Percentiles rank a stretch among this genome's conserved stretches.
These are phyloP conservation scores for Alligator sinensis DNA, from an alignment of 2,113 vertebrate species.

Conservation along the genomic window DNA sequence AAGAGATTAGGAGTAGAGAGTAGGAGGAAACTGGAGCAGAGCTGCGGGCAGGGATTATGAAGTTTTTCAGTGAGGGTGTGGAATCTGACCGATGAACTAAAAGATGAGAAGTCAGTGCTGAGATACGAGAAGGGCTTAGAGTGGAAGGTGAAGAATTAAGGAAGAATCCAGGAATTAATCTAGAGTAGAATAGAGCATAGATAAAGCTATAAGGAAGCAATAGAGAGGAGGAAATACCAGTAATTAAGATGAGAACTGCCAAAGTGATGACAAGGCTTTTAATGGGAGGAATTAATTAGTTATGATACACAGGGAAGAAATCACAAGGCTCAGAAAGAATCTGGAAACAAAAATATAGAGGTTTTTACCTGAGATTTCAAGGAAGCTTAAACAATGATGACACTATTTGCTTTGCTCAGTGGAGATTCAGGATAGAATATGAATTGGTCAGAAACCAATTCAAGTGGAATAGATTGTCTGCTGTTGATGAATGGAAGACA, in stretches of 20 bases:
- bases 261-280: not conserved
- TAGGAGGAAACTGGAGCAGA: conserved; percentile 36
- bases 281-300: not conserved
- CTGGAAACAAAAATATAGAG: not conserved
- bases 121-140: not conserved
- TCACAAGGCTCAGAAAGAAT: not conserved
- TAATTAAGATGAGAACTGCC: not conserved
- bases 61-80: conserved; percentile 6
- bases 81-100: not conserved
- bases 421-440: not conserved
- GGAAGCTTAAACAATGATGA: not conserved
- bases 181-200: not conserved
- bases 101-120: not conserved
- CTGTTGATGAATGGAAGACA: not conserved
- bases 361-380: not conserved
- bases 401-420: not conserved
- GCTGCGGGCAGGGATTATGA: conserved; percentile 49
- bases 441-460: not conserved
- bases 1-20: conserved; percentile 38
- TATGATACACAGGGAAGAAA: not conserved
- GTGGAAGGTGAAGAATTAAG: not conserved
- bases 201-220: not conserved
- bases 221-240: rapidly evolving
- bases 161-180: not conserved
- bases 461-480: not conserved